A percentile compares a stretch with the other conserved stretches of the same genome.
These are phyloP conservation scores for Rafetus swinhoei DNA, from an alignment of 2,113 vertebrate genomes.

Conservation along the genomic window DNA sequence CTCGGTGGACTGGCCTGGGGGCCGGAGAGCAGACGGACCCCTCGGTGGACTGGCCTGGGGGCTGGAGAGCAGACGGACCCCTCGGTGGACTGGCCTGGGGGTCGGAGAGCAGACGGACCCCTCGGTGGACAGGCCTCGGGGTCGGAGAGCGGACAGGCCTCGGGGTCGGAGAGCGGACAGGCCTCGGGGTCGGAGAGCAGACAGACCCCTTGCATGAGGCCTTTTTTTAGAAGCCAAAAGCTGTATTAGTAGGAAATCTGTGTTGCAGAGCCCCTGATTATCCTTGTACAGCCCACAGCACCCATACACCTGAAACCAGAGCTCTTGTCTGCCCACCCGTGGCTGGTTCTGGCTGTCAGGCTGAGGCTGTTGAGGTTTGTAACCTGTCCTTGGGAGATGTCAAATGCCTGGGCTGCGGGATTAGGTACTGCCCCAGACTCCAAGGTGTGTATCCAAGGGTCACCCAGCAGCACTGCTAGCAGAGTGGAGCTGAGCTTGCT, in stretches of 20 bases:
- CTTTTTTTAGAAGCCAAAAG: background rate
- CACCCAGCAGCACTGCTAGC: background rate
- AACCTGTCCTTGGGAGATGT: background rate
- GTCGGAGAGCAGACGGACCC: background rate
- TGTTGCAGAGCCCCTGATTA: background rate
- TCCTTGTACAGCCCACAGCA: background rate
- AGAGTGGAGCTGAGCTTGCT: background rate
- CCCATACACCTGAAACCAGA: background rate
- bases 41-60: no score
- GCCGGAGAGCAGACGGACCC: no score
- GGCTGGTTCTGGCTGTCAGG: background rate
- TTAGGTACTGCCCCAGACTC: background rate
- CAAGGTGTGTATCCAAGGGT: background rate
- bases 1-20: no score
- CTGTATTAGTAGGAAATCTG: background rate
- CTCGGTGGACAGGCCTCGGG: background rate
- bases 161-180: no score
- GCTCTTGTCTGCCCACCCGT: background rate
- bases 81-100: no score
- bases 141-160: background rate
- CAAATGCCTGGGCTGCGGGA: no score
- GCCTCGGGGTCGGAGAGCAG: background rate
- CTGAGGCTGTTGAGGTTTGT: background rate
- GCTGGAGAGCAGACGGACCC: no score
- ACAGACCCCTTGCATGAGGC: background rate